Evolutionary conservation across 2,888 invertebrate species (phyloP), one percentile per base, ranked within the genome.

Genomic region (Epinotia bilunana): DNA sequence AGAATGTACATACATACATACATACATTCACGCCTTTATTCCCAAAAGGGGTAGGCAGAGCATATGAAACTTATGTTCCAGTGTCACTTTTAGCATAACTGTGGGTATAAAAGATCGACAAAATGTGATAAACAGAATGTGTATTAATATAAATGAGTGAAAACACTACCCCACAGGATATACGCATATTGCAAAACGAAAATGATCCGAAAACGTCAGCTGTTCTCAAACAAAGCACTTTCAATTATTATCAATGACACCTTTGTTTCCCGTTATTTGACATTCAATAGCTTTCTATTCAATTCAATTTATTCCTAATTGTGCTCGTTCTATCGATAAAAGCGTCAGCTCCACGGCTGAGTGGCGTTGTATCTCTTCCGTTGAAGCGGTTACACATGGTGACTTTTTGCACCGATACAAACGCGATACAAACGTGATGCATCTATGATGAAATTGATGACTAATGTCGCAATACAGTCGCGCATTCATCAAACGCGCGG

Each of bases 241-340:
- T 60, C 65, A 72, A 65, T 72, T 43, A 65, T 49, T 60, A 60
- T 72, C 65, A 49, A 58, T 64, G 58, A 60, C 58, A 72, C 72
- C 72, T 65, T 65, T 72, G 65, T 65, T 72, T 65, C 33, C 65
- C 33, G 58, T 72, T 72, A 65, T 72, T 72, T 58, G 49, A 64
- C 46, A 33, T 60, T 57, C 20, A 46, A 49, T 33, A 28, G 72
- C 65, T 65, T 72, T 72, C 72, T 57, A 65, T 58, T 58, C 43
- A 43, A 20, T 68, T 68, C 68, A 23, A 57, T 43, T 58, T 43
- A 57, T 20, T 68, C 20, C 57, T 43, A 58, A 57, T 68, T 58
- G 43, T 23, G 43, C 28, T 20, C 28, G 49, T 20, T 58, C 39
- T 58, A 58, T 68, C 68, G 20, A 58, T 23, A 58, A 46, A 58